A percentile compares a stretch with the other conserved stretches of the same genome.
Evolutionary conservation across 2,113 vertebrate genomes (phyloP).

Genomic region (Monopterus albus): DNA sequence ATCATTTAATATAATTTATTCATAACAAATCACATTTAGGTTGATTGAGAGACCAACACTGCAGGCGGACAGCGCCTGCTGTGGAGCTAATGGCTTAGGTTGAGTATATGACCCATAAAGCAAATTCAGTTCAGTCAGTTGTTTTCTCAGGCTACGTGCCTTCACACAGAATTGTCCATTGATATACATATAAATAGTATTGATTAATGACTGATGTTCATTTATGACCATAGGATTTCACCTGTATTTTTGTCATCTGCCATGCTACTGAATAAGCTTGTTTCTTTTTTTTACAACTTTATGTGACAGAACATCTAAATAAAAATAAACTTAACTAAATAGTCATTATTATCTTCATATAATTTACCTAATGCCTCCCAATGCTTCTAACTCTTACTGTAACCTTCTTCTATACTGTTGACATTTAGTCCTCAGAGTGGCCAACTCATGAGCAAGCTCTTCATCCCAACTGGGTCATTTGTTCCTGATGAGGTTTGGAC

Average conservation of each 20-base stretch:
- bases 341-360: background rate
- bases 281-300: background rate
- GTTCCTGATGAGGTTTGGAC: slow-evolving; percentile 58
- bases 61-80: background rate
- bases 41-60: slow-evolving; percentile 10
- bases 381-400: background rate
- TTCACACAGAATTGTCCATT: background rate
- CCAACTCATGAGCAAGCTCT: slow-evolving; percentile 45
- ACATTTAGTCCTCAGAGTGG: slow-evolving; percentile 19
- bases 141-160: background rate
- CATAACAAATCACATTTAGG: slow-evolving; percentile 17
- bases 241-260: no score
- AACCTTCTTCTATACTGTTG: background rate
- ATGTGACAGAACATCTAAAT: background rate
- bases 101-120: background rate
- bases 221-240: no score
- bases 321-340: background rate
- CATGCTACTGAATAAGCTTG: background rate
- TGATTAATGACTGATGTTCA: no score
- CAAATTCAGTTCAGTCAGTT: background rate
- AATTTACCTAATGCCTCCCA: background rate
- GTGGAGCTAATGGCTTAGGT: slow-evolving; percentile 4
- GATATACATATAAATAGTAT: no score
- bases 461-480: slow-evolving; percentile 63
- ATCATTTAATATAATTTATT: slow-evolving; percentile 18